Evolutionary conservation across 2,797 vertebrate genomes (phyloP).

Genomic region (Sebastolobus altivelis): DNA sequence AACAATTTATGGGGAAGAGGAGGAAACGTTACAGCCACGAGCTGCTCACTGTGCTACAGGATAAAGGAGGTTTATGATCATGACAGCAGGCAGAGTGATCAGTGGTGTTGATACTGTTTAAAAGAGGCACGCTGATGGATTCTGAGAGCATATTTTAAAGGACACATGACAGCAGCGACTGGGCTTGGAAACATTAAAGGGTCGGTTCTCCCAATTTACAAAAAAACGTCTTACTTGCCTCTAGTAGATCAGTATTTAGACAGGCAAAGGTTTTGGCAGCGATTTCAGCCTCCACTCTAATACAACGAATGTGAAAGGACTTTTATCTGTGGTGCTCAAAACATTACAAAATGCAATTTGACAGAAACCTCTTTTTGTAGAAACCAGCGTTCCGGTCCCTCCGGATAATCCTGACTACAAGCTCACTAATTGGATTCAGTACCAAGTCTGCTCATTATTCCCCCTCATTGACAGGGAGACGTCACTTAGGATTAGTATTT

Average conservation of each 20-base stretch:
- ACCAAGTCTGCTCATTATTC: no score
- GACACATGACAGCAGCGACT: neutral
- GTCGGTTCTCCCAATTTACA: neutral
- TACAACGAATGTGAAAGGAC: neutral
- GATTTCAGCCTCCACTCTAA: neutral
- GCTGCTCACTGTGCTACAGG: constrained; percentile 52
- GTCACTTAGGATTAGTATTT: constrained; percentile 4
- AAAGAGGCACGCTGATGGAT: neutral
- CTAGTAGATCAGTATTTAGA: neutral
- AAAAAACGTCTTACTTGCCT: neutral
- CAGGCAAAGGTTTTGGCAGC: neutral
- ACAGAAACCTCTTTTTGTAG: no score
- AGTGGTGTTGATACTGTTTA: neutral
- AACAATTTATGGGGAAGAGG: neutral
- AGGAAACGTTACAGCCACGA: constrained; percentile 8
- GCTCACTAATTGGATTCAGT: no score
- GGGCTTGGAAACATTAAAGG: neutral
- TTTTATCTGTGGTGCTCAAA: neutral
- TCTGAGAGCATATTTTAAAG: neutral
- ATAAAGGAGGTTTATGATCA: constrained; percentile 10
- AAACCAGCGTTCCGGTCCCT: no score
- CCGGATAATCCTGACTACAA: no score
- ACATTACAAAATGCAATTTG: no score
- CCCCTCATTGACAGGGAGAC: neutral
- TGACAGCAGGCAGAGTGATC: neutral